Base-by-base conservation (phyloP, 1,140 invertebrate species). In the Heliothis virescens region DNA sequence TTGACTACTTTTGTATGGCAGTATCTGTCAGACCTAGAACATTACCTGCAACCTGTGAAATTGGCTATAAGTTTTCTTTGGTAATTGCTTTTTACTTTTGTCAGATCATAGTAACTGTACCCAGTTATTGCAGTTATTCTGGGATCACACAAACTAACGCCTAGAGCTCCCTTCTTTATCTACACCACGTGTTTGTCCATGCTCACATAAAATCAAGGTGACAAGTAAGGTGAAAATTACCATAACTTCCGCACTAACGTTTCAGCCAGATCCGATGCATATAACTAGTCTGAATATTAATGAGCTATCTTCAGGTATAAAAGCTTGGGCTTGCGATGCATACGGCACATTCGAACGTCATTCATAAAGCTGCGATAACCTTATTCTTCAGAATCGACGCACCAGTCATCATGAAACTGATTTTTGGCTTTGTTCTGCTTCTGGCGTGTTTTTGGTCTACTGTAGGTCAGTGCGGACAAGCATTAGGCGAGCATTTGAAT, bases 211-310 rank as follows among this genome's bases (percentile, higher is more conserved):
- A 67, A 18, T 48, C 47, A 50, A 67, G 16, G 47, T 15, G 63
- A 65, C 63, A 67, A 13, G 41, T 67, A n/a, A 21, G 29, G 16
- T 41, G 21, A 21, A 67, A 16, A 57, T 67, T 67, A 50, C 63
- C 63, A 67, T 50, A 67, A 67, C 63, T 47, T 50, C 18, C 47
- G 63, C 41, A 48, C 47, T 21, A 9, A 65, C 10, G 12, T 50
- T 12, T 16, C 15, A 18, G 15, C 50, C 16, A 50, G 18, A 4
- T 18, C 63, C 34, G 12, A 65, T 26, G 12, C 18, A 67, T 67
- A 65, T 7, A 48, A 18, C 50, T 67, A 50, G 41, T 67, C n/a
- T 50, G 63, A 67, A 50, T 67, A 67, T 67, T 67, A 67, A 67
- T 67, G 63, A 67, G 16, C 18, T 50, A 0, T 15, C 9, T 50